Conservation (phyloP, 2,888 invertebrate species). For the Rhabditoides inermis region DNA sequence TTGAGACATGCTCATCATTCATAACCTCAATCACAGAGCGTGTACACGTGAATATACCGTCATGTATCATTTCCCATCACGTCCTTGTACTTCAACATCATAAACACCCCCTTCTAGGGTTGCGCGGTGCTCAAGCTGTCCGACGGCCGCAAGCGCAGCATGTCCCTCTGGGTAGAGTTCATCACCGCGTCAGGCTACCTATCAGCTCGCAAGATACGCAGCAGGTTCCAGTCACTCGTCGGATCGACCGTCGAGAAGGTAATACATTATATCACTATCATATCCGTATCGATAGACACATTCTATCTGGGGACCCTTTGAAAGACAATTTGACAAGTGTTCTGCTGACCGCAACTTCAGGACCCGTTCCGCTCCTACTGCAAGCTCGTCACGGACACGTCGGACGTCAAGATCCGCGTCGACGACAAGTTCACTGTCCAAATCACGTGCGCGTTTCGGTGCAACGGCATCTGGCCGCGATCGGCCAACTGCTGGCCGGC, state of each 20-base stretch:
- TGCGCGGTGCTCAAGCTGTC: constrained; percentile 86
- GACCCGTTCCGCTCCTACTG: constrained; percentile 65
- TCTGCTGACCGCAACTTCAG: neutral
- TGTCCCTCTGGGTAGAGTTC: constrained; percentile 95
- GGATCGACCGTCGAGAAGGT: constrained; percentile 80
- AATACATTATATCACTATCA: too few relatives aligned
- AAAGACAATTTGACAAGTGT: neutral
- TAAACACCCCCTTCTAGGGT: neutral
- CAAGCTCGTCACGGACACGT: constrained; percentile 85
- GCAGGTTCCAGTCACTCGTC: constrained; percentile 79
- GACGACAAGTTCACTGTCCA: constrained; percentile 82
- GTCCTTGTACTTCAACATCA: too few relatives aligned
- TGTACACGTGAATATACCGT: neutral
- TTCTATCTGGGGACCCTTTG: neutral
- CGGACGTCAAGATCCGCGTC: constrained; percentile 79
- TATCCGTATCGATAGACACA: too few relatives aligned
- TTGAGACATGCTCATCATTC: too few relatives aligned
- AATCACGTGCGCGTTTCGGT: constrained; percentile 87
- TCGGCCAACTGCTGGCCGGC: constrained; percentile 89
- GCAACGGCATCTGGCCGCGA: constrained; percentile 82
- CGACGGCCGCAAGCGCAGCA: constrained; percentile 81
- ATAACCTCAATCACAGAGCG: too few relatives aligned
- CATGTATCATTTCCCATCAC: neutral
- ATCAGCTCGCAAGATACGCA: constrained; percentile 83
- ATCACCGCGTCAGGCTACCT: constrained; percentile 90